A percentile compares a stretch with the other conserved stretches of the same genome.
phyloP scores from a whole-genome alignment of 2,888 invertebrate genomes.

The Tachina fera region DNA sequence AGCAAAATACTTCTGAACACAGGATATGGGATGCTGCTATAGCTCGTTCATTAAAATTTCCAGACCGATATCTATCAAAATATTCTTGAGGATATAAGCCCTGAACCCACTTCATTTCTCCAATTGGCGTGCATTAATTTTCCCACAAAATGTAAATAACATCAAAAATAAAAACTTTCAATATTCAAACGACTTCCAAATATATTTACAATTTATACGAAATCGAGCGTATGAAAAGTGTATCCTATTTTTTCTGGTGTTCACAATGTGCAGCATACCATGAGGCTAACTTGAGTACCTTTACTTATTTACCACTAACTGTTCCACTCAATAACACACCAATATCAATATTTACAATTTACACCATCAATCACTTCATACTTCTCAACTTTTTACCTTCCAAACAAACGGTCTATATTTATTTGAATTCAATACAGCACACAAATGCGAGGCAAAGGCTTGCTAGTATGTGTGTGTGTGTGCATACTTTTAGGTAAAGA shows the following conservation, averaged over 20 bases:
- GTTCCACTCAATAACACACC: slow-evolving; percentile 28
- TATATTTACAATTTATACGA: neutral
- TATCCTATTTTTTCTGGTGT: neutral
- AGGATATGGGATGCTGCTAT: no score
- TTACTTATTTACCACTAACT: slow-evolving; percentile 10
- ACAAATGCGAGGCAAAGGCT: neutral
- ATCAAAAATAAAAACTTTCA: no score
- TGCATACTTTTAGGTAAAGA: slow-evolving; percentile 2
- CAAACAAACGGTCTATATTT: neutral
- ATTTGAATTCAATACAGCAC: slow-evolving; percentile 13
- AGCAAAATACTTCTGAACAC: no score
- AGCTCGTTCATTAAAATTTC: no score
- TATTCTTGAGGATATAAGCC: no score
- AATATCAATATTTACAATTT: slow-evolving; percentile 34
- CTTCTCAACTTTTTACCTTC: slow-evolving; percentile 23
- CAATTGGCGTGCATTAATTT: no score
- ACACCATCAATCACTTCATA: slow-evolving; percentile 38
- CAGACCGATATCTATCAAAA: no score
- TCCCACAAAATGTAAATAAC: no score
- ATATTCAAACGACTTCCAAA: no score
- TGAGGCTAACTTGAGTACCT: slow-evolving; percentile 18
- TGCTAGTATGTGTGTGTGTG: neutral
- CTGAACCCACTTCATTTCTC: no score
- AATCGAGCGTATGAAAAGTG: neutral
- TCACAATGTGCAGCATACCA: slow-evolving; percentile 13